phyloP scores from a whole-genome alignment of 2,888 invertebrate genomes.

The Agrilus mali region DNA sequence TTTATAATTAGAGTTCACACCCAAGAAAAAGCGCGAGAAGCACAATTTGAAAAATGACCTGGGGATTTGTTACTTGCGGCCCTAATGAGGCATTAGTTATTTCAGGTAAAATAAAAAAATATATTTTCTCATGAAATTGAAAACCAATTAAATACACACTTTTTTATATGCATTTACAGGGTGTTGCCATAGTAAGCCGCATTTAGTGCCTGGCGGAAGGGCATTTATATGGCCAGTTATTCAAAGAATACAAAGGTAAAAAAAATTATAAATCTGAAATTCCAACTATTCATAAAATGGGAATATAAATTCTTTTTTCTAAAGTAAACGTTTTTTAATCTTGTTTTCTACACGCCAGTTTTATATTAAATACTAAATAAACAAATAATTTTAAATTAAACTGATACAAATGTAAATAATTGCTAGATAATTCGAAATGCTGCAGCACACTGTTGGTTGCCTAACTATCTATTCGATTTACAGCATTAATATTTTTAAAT shows the following conservation, averaged over 20 bases:
- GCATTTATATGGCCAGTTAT: slow-evolving; percentile 95
- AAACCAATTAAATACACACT: neutral
- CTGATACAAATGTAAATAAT: no score
- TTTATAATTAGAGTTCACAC: no score
- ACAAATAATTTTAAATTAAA: no score
- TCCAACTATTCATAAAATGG: no score
- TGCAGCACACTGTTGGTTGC: no score
- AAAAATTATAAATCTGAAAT: neutral
- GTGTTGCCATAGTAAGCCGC: slow-evolving; percentile 88
- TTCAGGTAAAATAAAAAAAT: slow-evolving; percentile 53
- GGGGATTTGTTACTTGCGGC: slow-evolving; percentile 90
- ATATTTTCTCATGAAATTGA: slow-evolving; percentile 1
- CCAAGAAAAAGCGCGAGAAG: no score
- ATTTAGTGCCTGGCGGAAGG: slow-evolving; percentile 88
- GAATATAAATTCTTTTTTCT: no score
- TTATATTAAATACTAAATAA: no score
- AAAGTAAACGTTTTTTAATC: no score
- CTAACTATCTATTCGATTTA: no score
- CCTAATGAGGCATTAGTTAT: slow-evolving; percentile 91
- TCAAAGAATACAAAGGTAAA: slow-evolving; percentile 68
- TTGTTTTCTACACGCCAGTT: no score
- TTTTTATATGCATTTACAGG: slow-evolving; percentile 44
- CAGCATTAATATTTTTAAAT: neutral
- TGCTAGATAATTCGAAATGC: no score
- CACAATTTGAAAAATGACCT: slow-evolving; percentile 22